These are phyloP conservation scores for Acanthurus tractus DNA, from an alignment of 2,797 vertebrate species.

Conservation along the genomic window DNA sequence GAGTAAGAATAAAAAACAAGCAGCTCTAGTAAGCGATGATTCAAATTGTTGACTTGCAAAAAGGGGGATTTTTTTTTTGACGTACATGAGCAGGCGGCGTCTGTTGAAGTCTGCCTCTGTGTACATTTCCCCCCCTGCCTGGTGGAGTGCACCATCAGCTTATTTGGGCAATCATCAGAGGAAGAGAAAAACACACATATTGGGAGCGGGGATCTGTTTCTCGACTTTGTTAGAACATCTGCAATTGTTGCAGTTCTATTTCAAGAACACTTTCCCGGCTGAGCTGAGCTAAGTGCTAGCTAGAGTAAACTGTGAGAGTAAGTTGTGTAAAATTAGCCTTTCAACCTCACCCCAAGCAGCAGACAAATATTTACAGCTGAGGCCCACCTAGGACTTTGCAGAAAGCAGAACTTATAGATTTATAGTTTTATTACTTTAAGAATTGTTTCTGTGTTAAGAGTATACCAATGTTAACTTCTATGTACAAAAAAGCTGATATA, in stretches of 20 bases:
- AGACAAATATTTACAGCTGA: constrained; percentile 58
- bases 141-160: constrained; percentile 79
- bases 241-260: constrained; percentile 78
- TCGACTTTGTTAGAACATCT: constrained; percentile 73
- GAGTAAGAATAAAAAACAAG: constrained; percentile 69
- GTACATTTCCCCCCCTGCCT: constrained; percentile 43
- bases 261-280: constrained; percentile 48
- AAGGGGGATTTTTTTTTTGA: constrained; percentile 39
- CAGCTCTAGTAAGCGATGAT: constrained; percentile 48
- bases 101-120: constrained; percentile 64
- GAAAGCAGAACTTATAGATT: constrained; percentile 21
- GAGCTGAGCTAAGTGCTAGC: constrained; percentile 69
- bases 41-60: constrained; percentile 81
- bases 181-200: constrained; percentile 73
- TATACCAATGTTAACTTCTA: background rate
- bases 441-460: constrained; percentile 6
- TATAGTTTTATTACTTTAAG: constrained; percentile 33
- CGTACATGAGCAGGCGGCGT: constrained; percentile 54
- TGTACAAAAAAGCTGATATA: constrained; percentile 28
- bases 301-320: constrained; percentile 61
- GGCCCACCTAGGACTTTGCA: constrained; percentile 38
- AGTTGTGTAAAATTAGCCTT: constrained; percentile 50
- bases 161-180: constrained; percentile 79
- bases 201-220: constrained; percentile 53
- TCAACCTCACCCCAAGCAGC: constrained; percentile 45